Percentiles rank a stretch among this genome's conserved stretches.
These are phyloP conservation scores for Heliothis subflexa DNA, from an alignment of 1,140 invertebrate genomes.

Conservation along the genomic window DNA sequence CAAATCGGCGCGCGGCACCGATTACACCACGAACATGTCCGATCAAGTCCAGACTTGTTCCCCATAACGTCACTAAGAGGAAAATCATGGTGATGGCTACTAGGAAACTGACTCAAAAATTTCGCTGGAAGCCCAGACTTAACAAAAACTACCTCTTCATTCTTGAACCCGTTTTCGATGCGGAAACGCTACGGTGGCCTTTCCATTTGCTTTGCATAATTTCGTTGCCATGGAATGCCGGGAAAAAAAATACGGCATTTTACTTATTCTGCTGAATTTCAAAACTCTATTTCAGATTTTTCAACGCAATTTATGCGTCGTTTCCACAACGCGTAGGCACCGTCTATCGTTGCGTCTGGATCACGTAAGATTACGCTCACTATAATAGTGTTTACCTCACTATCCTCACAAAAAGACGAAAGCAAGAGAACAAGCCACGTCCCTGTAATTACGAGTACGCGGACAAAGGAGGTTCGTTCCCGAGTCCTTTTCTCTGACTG, in stretches of 20 bases:
- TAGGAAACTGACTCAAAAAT: neutral
- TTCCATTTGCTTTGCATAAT: neutral
- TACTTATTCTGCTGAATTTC: neutral
- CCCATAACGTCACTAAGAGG: slow-evolving; percentile 59
- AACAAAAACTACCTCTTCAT: neutral
- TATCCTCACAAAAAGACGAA: slow-evolving; percentile 12
- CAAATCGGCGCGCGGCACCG: slow-evolving; percentile 75
- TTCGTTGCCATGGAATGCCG: neutral
- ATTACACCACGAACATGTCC: slow-evolving; percentile 63
- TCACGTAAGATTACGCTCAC: slow-evolving; percentile 50
- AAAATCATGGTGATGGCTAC: neutral
- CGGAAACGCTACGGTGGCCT: neutral
- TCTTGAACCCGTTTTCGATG: neutral
- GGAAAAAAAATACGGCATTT: slow-evolving; percentile 40
- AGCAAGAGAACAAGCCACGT: slow-evolving; percentile 30
- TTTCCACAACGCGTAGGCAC: slow-evolving; percentile 56
- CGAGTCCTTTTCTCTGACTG: slow-evolving; percentile 36
- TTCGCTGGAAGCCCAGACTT: neutral
- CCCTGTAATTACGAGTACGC: slow-evolving; percentile 50
- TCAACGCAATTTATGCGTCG: slow-evolving; percentile 35
- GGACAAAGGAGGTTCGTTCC: slow-evolving; percentile 46
- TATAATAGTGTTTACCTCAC: slow-evolving; percentile 9
- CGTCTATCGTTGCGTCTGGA: slow-evolving; percentile 64
- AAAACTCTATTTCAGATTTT: slow-evolving; percentile 15
- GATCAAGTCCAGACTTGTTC: slow-evolving; percentile 80